These are phyloP conservation scores for Ornithoptera alexandrae DNA, from an alignment of 2,888 invertebrate species.

Conservation along the genomic window DNA sequence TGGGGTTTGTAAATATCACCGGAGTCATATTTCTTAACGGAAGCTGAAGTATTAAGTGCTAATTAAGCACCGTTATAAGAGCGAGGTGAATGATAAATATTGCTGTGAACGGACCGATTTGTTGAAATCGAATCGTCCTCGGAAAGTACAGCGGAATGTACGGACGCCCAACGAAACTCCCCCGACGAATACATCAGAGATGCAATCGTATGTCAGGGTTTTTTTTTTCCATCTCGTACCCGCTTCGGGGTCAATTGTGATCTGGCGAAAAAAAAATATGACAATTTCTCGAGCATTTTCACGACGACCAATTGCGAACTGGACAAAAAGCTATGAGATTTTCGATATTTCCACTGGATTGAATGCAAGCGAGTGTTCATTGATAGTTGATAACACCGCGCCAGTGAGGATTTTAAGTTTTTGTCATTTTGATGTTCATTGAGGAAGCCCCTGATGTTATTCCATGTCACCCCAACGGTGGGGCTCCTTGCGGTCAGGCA, in stretches of 20 bases:
- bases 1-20: not conserved
- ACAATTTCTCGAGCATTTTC: slow-evolving; percentile 54
- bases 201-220: slow-evolving; percentile 54
- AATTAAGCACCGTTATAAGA: not conserved
- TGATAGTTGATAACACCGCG: slow-evolving; percentile 40
- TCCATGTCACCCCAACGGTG: slow-evolving; percentile 33
- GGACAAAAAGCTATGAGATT: slow-evolving; percentile 55
- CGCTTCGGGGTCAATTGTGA: slow-evolving; percentile 48
- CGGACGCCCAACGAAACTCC: slow-evolving; percentile 47
- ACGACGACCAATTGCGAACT: slow-evolving; percentile 46
- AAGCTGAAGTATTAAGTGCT: not conserved
- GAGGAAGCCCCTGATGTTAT: slow-evolving; percentile 36
- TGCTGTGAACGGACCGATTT: slow-evolving; percentile 34
- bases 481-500: slow-evolving; percentile 34
- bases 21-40: not conserved
- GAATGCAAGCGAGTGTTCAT: slow-evolving; percentile 53
- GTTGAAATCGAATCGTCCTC: slow-evolving; percentile 32
- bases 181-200: slow-evolving; percentile 54
- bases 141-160: slow-evolving; percentile 34
- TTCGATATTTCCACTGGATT: slow-evolving; percentile 51
- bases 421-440: slow-evolving; percentile 45
- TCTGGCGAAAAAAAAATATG: slow-evolving; percentile 45
- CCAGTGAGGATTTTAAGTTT: slow-evolving; percentile 44
- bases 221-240: slow-evolving; percentile 47
- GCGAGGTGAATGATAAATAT: slow-evolving; percentile 10